A percentile compares a stretch with the other conserved stretches of the same genome.
Evolutionary conservation across 23 tunicate species (phyloP).

Genomic region (Clavelina lepadiformis): DNA sequence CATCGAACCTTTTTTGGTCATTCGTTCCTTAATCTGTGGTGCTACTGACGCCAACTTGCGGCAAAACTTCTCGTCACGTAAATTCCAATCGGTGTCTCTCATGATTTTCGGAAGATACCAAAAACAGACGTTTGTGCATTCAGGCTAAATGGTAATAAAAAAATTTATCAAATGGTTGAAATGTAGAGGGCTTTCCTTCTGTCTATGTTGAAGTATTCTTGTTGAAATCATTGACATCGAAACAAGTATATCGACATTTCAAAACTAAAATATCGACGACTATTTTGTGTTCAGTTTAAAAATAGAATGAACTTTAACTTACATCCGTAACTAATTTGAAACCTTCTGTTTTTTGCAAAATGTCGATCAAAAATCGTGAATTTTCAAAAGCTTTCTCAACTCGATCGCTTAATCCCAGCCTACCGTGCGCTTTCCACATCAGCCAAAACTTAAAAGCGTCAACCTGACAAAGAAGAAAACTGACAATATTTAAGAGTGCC

Average conservation of each 20-base stretch:
- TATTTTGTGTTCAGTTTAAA: no score
- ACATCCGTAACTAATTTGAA: conserved; percentile 55
- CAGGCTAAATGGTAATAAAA: conserved; percentile 37
- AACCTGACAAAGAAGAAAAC: no score
- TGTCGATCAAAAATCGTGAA: conserved; percentile 32
- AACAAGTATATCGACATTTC: no score
- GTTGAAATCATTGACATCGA: no score
- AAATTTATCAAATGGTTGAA: no score
- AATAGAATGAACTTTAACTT: no score
- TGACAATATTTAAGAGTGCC: no score
- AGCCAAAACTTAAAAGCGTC: conserved; percentile 72
- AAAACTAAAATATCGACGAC: no score
- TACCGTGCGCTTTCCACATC: conserved; percentile 75
- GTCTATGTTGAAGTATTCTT: no score
- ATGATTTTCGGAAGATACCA: conserved; percentile 65
- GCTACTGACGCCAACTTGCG: conserved; percentile 36
- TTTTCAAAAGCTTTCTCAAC: conserved; percentile 60
- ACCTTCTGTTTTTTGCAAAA: conserved; percentile 31
- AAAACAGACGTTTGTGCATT: conserved; percentile 82
- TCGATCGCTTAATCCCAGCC: conserved; percentile 28
- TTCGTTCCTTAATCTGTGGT: conserved; percentile 51
- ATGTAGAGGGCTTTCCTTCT: no score
- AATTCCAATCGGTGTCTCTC: conserved; percentile 30
- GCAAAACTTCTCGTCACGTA: conserved; percentile 20
- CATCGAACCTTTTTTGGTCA: conserved; percentile 40